Base-by-base conservation (phyloP, 2,888 invertebrate species). In the Caenorhabditis angaria region DNA sequence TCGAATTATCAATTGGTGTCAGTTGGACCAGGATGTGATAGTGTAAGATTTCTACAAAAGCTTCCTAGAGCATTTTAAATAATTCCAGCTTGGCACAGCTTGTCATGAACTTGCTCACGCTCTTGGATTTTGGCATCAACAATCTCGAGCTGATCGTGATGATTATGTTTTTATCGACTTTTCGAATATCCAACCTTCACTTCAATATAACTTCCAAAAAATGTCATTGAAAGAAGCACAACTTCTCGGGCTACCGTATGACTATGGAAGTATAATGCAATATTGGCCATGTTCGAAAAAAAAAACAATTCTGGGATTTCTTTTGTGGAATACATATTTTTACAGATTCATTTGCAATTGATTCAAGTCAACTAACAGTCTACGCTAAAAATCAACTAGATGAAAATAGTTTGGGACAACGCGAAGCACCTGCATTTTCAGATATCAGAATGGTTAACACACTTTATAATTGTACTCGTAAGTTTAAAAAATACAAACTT, bases 221-320 rank as follows among this genome's bases (percentile, higher is more conserved):
- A 65, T 73, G 73, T 61, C 76, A 0, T 0, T 59, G 20, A 60
- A 50, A 28, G 58, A 65, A 24, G 70, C 72, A 5, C 70, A 67
- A 29, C 59, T 73, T 20, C 47, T 76, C 41, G 65, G 63, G 20
- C 12, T 70, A 3, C 60, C 62, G 2, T 80, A 76, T 66, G 78
- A 80, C 35, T 76, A 74, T 22, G 80, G 80, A 55, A 78, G 77
- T 66, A 78, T 80, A 20, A 80, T 80, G 80, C 77, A 80, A 61
- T 80, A 80, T 62, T 69, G 53, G 61, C 68, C 68, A 51, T 73
- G 68, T 73, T 60, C 28, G n/a, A 14, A 24, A 41, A 59, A 14
- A 10, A 41, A 24, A 41, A 12, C 35, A 35, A 14, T 35, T 35
- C 35, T 14, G 12, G n/a, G n/a, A 51, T 24, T 51, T 25, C 51